Evolutionary conservation across 2,113 vertebrate genomes (phyloP).

Genomic region (Psilopsiagon aurifrons): DNA sequence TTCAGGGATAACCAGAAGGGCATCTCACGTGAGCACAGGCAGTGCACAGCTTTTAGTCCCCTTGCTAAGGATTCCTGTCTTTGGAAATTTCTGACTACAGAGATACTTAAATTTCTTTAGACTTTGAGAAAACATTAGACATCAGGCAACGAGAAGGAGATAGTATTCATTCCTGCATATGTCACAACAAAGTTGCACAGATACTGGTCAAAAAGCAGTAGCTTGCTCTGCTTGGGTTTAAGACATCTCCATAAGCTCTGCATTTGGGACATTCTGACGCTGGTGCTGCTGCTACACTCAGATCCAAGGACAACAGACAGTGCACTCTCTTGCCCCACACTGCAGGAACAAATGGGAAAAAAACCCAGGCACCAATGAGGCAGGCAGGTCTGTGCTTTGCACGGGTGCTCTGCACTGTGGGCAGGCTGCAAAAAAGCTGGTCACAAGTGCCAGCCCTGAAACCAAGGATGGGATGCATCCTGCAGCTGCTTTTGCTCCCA

Average conservation of each 20-base stretch:
- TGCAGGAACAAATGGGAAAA: accelerated
- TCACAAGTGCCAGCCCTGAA: not conserved
- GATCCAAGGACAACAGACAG: not conserved
- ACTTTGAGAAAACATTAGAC: not conserved
- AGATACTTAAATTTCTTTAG: not conserved
- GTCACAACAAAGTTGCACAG: not conserved
- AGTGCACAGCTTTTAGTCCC: not conserved
- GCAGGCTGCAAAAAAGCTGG: not conserved
- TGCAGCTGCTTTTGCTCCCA: not conserved
- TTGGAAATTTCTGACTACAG: not conserved
- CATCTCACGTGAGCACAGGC: not conserved
- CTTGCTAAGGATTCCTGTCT: not conserved
- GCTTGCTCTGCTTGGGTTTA: not conserved
- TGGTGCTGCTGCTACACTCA: not conserved
- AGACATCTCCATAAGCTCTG: not conserved
- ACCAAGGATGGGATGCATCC: not conserved
- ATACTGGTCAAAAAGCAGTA: not conserved
- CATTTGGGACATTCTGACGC: not conserved
- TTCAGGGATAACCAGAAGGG: not conserved
- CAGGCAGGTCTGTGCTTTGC: not conserved
- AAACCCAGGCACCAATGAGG: accelerated
- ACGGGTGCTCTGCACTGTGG: not conserved
- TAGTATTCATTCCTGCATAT: not conserved
- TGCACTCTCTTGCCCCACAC: accelerated
- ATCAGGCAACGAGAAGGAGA: not conserved